A percentile compares a stretch with the other conserved stretches of the same genome.
phyloP scores from a whole-genome alignment of 2,888 invertebrate genomes.

The Cantharis rustica region DNA sequence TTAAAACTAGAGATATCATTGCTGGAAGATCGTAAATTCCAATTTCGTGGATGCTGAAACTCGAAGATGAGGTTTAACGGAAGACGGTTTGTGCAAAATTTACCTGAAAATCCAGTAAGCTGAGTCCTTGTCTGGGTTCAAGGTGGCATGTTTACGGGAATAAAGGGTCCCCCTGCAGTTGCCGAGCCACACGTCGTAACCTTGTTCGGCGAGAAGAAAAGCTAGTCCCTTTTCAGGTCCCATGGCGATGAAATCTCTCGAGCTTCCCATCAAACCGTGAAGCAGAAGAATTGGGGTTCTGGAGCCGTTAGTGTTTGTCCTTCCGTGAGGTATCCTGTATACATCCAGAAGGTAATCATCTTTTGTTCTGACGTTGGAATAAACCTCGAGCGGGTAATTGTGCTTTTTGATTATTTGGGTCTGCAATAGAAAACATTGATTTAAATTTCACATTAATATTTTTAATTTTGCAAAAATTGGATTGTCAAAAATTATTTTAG shows the following conservation, averaged over 20 bases:
- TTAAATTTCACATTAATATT: too few relatives aligned
- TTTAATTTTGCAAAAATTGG: too few relatives aligned
- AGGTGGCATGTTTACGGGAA: conserved; percentile 55
- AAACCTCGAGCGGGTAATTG: conserved; percentile 53
- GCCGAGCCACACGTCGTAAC: conserved; percentile 65
- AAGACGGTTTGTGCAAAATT: not conserved
- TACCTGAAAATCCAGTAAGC: conserved; percentile 55
- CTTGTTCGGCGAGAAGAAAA: conserved; percentile 54
- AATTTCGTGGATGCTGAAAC: conserved; percentile 74
- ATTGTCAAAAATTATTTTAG: too few relatives aligned
- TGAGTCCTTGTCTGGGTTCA: conserved; percentile 45
- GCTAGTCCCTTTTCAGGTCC: conserved; percentile 63
- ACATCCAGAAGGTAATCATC: conserved; percentile 56
- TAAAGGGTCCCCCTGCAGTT: conserved; percentile 65
- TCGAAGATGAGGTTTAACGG: not conserved
- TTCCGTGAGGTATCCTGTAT: conserved; percentile 50
- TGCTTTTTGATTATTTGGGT: conserved; percentile 50
- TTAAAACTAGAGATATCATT: conserved; percentile 69
- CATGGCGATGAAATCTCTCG: conserved; percentile 73
- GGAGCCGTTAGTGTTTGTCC: conserved; percentile 46
- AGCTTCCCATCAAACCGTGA: conserved; percentile 76
- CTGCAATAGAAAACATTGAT: conserved; percentile 35
- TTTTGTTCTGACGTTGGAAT: conserved; percentile 51
- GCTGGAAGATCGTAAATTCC: conserved; percentile 77
- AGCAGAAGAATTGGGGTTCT: conserved; percentile 68